Percentiles rank a stretch among this genome's conserved stretches.
These are phyloP conservation scores for Lomographa bimaculata DNA, from an alignment of 2,888 invertebrate genomes.

Conservation along the genomic window DNA sequence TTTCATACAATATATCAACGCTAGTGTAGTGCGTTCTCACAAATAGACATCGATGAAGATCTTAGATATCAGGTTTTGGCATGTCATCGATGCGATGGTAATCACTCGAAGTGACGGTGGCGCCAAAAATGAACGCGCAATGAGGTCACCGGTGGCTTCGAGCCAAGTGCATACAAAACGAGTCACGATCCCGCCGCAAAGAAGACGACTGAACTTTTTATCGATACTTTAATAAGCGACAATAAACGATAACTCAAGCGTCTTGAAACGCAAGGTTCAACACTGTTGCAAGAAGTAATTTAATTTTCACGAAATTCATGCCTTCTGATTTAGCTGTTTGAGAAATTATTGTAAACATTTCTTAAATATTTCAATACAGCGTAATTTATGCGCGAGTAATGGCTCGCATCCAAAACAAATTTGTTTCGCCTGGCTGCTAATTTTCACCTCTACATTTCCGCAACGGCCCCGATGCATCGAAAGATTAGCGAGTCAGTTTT, in stretches of 20 bases:
- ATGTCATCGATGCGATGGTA: conserved; percentile 70
- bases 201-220: conserved; percentile 51
- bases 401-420: conserved; percentile 53
- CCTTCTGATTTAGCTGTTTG: conserved; percentile 39
- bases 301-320: conserved; percentile 9
- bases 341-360: conserved; percentile 48
- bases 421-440: conserved; percentile 39
- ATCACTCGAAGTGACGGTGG: conserved; percentile 64
- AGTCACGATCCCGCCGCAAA: conserved; percentile 47
- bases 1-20: conserved; percentile 27
- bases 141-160: conserved; percentile 74
- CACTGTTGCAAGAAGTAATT: conserved; percentile 36
- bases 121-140: conserved; percentile 74
- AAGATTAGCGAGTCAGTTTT: conserved; percentile 45
- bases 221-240: conserved; percentile 43
- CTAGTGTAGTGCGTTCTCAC: conserved; percentile 47
- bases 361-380: conserved; percentile 42
- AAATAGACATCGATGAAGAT: conserved; percentile 59
- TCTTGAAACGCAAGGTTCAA: conserved; percentile 20
- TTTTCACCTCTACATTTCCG: conserved; percentile 42
- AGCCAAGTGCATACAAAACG: conserved; percentile 71
- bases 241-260: conserved; percentile 36
- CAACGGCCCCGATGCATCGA: conserved; percentile 44
- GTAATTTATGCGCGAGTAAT: conserved; percentile 42
- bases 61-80: conserved; percentile 57